These are phyloP conservation scores for Corythaeola cristata DNA, from an alignment of 2,113 vertebrate genomes.

Conservation along the genomic window DNA sequence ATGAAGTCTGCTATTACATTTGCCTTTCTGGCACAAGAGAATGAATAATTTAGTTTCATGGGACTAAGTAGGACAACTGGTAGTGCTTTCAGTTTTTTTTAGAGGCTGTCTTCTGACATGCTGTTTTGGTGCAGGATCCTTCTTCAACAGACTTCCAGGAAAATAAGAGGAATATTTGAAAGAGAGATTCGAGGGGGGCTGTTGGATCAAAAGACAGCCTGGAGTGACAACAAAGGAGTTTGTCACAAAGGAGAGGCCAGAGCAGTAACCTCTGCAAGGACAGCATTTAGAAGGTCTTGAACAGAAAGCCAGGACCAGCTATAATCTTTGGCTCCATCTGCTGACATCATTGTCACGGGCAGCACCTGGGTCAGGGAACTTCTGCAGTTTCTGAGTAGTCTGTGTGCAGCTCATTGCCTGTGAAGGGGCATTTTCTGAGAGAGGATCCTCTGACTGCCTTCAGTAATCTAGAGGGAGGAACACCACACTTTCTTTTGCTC, in stretches of 20 bases:
- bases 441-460: neutral
- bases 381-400: neutral
- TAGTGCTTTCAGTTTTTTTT: neutral
- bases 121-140: neutral
- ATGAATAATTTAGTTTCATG: constrained; percentile 11
- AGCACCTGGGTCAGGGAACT: neutral
- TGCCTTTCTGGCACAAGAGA: neutral
- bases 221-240: neutral
- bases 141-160: neutral
- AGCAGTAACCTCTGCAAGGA: neutral
- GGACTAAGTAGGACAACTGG: neutral
- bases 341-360: neutral
- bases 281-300: neutral
- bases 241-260: neutral
- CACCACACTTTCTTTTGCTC: neutral
- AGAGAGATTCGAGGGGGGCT: neutral
- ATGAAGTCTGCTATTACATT: neutral
- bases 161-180: neutral
- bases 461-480: neutral
- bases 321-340: constrained; percentile 45
- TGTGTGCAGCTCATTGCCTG: neutral
- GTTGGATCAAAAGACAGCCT: neutral
- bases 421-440: neutral
- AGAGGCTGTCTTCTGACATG: neutral
- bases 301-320: neutral